Conservation (phyloP, 2,113 vertebrate genomes). For the Ahaetulla prasina region DNA sequence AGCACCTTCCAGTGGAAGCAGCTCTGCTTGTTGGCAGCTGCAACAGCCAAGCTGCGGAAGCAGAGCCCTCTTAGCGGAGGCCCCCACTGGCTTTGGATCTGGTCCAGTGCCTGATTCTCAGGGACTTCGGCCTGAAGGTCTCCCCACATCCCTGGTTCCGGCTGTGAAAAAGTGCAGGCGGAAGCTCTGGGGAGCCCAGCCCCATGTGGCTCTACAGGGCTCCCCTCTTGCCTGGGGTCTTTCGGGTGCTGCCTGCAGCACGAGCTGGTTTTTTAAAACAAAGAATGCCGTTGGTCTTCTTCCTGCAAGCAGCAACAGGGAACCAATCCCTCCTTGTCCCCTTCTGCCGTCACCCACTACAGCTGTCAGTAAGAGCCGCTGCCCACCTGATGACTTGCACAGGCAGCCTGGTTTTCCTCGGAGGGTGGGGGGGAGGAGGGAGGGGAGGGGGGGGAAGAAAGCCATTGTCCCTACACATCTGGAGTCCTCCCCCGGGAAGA, state of each 20-base stretch:
- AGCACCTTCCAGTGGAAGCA: not conserved
- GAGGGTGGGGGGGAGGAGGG: fast-evolving
- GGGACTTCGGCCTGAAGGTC: not conserved
- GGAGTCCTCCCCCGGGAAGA: not conserved
- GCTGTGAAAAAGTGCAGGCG: not conserved
- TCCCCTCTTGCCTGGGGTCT: not conserved
- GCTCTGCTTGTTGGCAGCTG: not conserved
- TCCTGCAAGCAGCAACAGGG: not conserved
- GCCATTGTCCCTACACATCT: not conserved
- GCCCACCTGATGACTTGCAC: not conserved
- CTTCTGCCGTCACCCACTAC: not conserved
- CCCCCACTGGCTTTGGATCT: not conserved
- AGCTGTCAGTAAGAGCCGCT: not conserved
- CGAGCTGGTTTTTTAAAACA: not conserved
- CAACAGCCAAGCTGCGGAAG: not conserved
- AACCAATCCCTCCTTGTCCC: not conserved
- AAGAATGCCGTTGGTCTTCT: not conserved
- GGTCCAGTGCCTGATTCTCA: not conserved
- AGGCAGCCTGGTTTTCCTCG: not conserved
- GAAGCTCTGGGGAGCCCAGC: not conserved
- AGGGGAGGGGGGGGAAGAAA: not conserved
- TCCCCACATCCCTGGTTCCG: not conserved
- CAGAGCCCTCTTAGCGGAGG: not conserved
- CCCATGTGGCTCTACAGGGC: too few species aligned
- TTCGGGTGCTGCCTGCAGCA: not conserved